Evolutionary conservation across 2,888 invertebrate genomes (phyloP), one percentile per base, ranked within the genome.

Genomic region (Serrognathus titanus): DNA sequence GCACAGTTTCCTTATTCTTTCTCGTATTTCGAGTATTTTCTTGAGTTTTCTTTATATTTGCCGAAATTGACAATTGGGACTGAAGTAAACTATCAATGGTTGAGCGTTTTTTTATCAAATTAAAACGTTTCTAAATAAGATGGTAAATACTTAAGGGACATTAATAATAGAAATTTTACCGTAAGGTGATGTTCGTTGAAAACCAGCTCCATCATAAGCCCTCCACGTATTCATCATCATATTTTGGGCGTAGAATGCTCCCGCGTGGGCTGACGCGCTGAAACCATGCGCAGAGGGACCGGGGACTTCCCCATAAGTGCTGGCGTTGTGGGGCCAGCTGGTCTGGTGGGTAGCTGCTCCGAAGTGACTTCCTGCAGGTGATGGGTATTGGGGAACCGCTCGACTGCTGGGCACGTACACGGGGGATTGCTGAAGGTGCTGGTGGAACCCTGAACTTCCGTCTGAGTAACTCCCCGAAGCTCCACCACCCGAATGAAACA

Each of bases 181-280:
- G 73, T 92, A 92, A 0, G 90, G 89, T 1, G 90, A 89, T 13
- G 90, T 87, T 51, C 92, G 83, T 74, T 92, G 92, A 73, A 90
- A 88, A n/a, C 88, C 87, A 1, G 79, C 70, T 12, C 84, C 82
- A 72, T 92, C 92, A 80, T 92, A 92, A 11, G 83, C 81, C 66
- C 90, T 83, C 85, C 92, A 90, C 31, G 84, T 83, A 51, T 83
- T 81, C 85, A 87, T 86, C 71, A 90, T 87, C 75, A 89, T 86
- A 77, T 91, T 91, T 77, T 90, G 91, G 11, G 87, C 85, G 77
- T 92, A 92, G 68, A 92, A 89, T 76, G 85, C 73, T 73, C 83
- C 79, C 79, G 79, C 61, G 70, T 78, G 75, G 31, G 71, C 62
- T 6, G 79, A 75, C 6, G 76, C 75, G 20, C 78, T 78, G 16